These are phyloP conservation scores for Laticauda colubrina DNA, from an alignment of 2,113 vertebrate species.

Conservation along the genomic window DNA sequence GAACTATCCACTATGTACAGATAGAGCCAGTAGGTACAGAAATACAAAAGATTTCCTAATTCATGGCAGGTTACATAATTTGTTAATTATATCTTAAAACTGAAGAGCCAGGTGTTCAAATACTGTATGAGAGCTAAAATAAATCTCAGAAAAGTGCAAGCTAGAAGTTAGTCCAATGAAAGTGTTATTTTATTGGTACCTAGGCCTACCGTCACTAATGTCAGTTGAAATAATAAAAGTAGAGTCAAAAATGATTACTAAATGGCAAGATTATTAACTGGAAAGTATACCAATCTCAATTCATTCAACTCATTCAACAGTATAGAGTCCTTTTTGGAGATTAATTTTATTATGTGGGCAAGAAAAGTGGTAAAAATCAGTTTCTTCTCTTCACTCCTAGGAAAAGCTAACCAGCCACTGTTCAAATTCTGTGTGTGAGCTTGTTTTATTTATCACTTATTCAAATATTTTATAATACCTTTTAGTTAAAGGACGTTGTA, in stretches of 20 bases:
- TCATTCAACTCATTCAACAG: background rate
- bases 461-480: background rate
- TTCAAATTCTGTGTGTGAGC: background rate
- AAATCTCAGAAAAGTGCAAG: constrained; percentile 35
- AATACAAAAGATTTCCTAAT: constrained; percentile 5
- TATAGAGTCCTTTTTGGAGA: background rate
- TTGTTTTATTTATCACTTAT: background rate
- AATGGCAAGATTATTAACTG: constrained; percentile 1
- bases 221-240: constrained; percentile 8
- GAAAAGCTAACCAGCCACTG: background rate
- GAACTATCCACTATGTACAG: background rate
- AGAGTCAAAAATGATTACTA: constrained; percentile 15
- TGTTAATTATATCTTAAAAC: constrained; percentile 50
- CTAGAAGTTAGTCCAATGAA: background rate
- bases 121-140: constrained; percentile 19
- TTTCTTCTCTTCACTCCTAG: background rate
- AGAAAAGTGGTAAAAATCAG: background rate
- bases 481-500: background rate
- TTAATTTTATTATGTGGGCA: background rate
- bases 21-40: background rate
- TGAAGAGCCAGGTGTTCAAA: constrained; percentile 37
- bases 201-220: constrained; percentile 7
- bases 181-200: background rate
- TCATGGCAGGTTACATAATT: constrained; percentile 49
- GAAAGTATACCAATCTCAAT: background rate